phyloP scores from a whole-genome alignment of 2,888 invertebrate genomes.

The Dynastes hyllus region DNA sequence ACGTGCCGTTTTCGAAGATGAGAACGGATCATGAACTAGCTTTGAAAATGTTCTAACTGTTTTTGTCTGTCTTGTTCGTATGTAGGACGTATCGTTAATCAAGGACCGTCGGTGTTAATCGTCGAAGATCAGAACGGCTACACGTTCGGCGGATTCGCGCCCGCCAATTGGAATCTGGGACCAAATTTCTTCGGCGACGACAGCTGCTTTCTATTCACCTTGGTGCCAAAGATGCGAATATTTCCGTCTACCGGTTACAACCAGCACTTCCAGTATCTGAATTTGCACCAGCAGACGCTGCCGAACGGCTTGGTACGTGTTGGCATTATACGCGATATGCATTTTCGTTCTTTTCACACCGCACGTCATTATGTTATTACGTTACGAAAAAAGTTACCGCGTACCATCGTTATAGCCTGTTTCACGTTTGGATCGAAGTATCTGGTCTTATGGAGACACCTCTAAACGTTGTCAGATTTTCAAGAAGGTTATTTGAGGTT shows the following conservation, averaged over 20 bases:
- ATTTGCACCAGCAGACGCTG: constrained; percentile 92
- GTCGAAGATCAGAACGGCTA: constrained; percentile 87
- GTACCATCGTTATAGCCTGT: too few species aligned
- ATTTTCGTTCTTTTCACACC: neutral
- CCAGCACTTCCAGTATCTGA: constrained; percentile 93
- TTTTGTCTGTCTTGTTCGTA: neutral
- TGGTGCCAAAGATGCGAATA: constrained; percentile 85
- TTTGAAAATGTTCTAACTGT: neutral
- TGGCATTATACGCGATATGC: constrained; percentile 27
- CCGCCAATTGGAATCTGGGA: constrained; percentile 82
- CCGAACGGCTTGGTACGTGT: constrained; percentile 89
- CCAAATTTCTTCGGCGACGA: constrained; percentile 86
- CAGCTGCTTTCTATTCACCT: constrained; percentile 87
- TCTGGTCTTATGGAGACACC: too few species aligned
- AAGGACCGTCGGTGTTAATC: constrained; percentile 88
- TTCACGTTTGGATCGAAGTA: too few species aligned
- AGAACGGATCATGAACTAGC: too few species aligned
- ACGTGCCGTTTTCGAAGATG: too few species aligned
- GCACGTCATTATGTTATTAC: too few species aligned
- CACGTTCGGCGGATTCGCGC: constrained; percentile 93
- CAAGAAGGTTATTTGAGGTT: too few species aligned
- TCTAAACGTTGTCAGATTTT: too few species aligned
- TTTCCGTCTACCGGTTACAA: constrained; percentile 89
- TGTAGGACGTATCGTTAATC: constrained; percentile 82
- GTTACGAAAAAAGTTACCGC: too few species aligned